phyloP scores from a whole-genome alignment of 2,797 vertebrate genomes.

The Lithobates sylvaticus region DNA sequence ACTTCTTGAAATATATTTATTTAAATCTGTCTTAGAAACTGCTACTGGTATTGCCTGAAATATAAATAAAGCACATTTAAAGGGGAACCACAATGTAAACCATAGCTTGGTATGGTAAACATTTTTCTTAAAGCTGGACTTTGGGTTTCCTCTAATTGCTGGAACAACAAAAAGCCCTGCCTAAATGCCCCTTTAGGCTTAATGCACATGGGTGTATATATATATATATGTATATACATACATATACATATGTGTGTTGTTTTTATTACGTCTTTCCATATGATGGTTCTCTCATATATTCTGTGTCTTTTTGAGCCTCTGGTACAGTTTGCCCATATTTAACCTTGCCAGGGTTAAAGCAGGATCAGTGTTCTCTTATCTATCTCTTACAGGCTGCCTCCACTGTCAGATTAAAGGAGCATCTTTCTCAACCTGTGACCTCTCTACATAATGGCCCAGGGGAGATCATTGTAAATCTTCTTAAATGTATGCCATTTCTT shows the following conservation, averaged over 20 bases:
- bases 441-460: slow-evolving; percentile 9
- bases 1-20: neutral
- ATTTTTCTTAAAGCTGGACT: too few species aligned
- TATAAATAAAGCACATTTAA: too few species aligned
- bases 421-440: slow-evolving; percentile 37
- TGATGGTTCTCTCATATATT: neutral
- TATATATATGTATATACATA: neutral
- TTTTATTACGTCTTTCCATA: neutral
- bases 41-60: too few species aligned
- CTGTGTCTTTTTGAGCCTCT: neutral
- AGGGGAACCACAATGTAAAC: too few species aligned
- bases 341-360: slow-evolving; percentile 23
- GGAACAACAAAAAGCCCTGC: too few species aligned
- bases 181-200: too few species aligned
- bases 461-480: slow-evolving; percentile 35
- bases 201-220: too few species aligned
- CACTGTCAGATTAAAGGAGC: slow-evolving; percentile 36
- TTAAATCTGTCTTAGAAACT: neutral
- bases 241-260: neutral
- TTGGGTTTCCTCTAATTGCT: too few species aligned
- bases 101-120: too few species aligned
- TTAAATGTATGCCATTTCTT: neutral
- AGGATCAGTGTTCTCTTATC: slow-evolving; percentile 33
- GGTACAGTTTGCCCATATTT: slow-evolving; percentile 4
- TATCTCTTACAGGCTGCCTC: slow-evolving; percentile 21